Evolutionary conservation across 2,888 invertebrate species (phyloP).

Genomic region (Latheticus oryzae): DNA sequence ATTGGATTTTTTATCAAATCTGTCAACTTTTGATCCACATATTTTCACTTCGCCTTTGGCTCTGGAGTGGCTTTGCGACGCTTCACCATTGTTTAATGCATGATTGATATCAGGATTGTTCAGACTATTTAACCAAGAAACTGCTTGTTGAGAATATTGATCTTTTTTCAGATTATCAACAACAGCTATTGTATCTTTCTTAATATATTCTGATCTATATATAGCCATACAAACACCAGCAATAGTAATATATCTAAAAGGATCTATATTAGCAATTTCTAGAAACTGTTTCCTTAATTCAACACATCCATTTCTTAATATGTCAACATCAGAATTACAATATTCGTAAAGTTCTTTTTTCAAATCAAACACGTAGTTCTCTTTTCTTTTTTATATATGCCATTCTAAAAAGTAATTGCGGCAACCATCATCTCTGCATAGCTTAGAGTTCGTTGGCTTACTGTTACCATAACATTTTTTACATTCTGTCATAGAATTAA

Average conservation of each 20-base stretch:
- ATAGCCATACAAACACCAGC: slow-evolving; percentile 7
- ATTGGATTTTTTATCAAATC: slow-evolving; percentile 17
- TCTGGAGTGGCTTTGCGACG: slow-evolving; percentile 11
- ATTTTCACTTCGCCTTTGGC: slow-evolving; percentile 28
- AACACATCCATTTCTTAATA: too few relatives aligned
- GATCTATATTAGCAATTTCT: slow-evolving; percentile 11
- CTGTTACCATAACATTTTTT: too few relatives aligned
- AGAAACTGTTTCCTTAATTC: too few relatives aligned
- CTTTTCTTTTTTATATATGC: too few relatives aligned
- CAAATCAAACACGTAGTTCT: too few relatives aligned
- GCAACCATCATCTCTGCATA: too few relatives aligned
- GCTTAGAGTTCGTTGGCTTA: too few relatives aligned
- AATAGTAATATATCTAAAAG: slow-evolving; percentile 12
- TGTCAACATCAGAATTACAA: too few relatives aligned
- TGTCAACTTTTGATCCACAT: slow-evolving; percentile 16
- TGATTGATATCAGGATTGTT: slow-evolving; percentile 38
- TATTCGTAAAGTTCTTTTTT: too few relatives aligned
- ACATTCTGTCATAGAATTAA: too few relatives aligned
- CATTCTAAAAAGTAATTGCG: too few relatives aligned
- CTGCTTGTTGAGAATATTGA: slow-evolving; percentile 38
- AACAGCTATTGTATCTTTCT: slow-evolving; percentile 38
- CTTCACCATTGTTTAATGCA: slow-evolving; percentile 25
- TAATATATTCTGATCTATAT: slow-evolving; percentile 42
- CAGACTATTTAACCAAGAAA: slow-evolving; percentile 43
- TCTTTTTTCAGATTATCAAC: too few relatives aligned